Percentiles rank a stretch among this genome's conserved stretches.
Conservation (phyloP, 2,888 invertebrate genomes). For the Mechanitis messenoides region DNA sequence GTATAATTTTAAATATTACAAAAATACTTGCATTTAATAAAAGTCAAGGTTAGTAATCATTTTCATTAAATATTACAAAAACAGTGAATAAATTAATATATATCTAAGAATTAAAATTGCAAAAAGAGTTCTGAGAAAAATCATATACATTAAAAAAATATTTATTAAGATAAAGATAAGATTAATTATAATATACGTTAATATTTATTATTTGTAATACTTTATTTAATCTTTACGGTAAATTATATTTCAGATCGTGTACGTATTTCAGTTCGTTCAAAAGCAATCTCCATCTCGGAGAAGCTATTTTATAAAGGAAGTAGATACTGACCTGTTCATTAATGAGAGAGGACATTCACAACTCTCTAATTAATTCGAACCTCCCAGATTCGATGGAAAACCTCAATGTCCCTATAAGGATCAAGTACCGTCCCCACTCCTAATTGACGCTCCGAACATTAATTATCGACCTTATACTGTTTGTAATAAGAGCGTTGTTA, state of each 20-base stretch:
- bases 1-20: no score
- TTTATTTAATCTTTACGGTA: not conserved
- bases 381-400: slow-evolving; percentile 23
- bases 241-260: not conserved
- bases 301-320: slow-evolving; percentile 17
- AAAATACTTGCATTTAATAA: no score
- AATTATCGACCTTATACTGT: slow-evolving; percentile 12
- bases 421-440: slow-evolving; percentile 29
- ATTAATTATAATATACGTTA: no score
- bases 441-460: slow-evolving; percentile 23
- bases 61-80: no score
- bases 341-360: slow-evolving; percentile 22
- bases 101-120: no score
- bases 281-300: slow-evolving; percentile 9
- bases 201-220: not conserved
- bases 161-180: no score
- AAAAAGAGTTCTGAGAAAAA: no score
- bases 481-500: slow-evolving; percentile 15
- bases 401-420: slow-evolving; percentile 28
- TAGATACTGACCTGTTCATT: slow-evolving; percentile 22
- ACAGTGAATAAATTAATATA: no score
- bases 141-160: no score
- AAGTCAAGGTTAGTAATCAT: no score
- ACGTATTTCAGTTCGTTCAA: not conserved
- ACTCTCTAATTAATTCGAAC: slow-evolving; percentile 27